These are phyloP conservation scores for Thamnophis sirtalis DNA, from an alignment of 2,113 vertebrate species.

Conservation along the genomic window DNA sequence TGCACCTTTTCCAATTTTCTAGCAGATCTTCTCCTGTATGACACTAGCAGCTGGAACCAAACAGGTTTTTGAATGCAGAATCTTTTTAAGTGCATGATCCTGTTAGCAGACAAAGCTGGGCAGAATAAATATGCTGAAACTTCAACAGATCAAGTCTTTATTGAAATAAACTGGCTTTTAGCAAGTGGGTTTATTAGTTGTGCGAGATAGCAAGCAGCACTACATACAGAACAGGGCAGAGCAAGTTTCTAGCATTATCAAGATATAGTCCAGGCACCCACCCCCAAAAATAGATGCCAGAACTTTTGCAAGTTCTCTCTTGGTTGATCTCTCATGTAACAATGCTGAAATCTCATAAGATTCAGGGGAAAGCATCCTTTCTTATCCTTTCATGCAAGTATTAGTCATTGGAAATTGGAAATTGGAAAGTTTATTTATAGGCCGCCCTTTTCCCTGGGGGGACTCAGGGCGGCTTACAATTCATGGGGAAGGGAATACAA, in stretches of 20 bases:
- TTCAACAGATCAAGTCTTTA: background rate
- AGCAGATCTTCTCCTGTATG: no score
- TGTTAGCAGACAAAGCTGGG: background rate
- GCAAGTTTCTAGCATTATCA: background rate
- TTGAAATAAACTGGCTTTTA: background rate
- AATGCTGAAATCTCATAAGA: background rate
- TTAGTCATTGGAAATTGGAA: no score
- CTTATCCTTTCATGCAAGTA: background rate
- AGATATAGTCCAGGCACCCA: background rate
- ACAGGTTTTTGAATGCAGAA: no score
- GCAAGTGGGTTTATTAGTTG: background rate
- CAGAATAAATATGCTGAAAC: background rate
- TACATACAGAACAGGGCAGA: background rate
- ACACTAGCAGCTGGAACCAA: background rate
- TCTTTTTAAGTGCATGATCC: background rate
- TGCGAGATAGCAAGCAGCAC: background rate
- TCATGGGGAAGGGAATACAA: no score
- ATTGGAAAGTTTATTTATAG: no score
- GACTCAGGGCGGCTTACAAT: no score
- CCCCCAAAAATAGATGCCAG: background rate
- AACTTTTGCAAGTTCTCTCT: background rate
- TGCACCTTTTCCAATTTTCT: background rate
- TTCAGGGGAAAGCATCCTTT: background rate
- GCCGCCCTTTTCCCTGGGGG: no score
- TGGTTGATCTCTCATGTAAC: background rate